These are phyloP conservation scores for Drosophila lacicola DNA, from an alignment of 2,888 invertebrate species.

Conservation along the genomic window DNA sequence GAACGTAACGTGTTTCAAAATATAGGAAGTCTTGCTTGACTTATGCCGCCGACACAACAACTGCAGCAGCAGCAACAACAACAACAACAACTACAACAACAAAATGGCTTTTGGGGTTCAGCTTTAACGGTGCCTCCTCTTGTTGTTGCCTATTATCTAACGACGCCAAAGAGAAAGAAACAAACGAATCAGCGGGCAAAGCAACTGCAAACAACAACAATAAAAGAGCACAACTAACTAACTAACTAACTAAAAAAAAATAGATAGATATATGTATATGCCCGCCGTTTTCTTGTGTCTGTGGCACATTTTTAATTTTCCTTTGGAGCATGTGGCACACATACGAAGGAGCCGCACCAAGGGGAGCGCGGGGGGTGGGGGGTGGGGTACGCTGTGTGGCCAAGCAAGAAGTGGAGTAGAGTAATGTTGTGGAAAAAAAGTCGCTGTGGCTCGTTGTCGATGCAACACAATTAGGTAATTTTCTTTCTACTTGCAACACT, in stretches of 20 bases:
- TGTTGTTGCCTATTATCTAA: constrained; percentile 70
- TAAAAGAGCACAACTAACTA: constrained; percentile 12
- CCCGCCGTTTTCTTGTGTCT: constrained; percentile 47
- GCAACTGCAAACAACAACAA: constrained; percentile 27
- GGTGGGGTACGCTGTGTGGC: constrained; percentile 12
- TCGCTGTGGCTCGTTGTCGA: constrained; percentile 51
- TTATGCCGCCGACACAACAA: constrained; percentile 70
- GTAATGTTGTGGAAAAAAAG: constrained; percentile 67
- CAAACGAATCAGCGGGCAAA: constrained; percentile 50
- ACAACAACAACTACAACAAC: constrained; percentile 25
- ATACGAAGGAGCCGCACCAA: constrained; percentile 39
- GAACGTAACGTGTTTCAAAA: constrained; percentile 85
- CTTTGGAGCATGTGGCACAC: constrained; percentile 70
- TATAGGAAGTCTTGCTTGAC: constrained; percentile 84
- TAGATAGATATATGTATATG: constrained; percentile 1
- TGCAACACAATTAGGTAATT: constrained; percentile 82
- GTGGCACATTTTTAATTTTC: constrained; percentile 72
- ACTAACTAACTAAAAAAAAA: constrained; percentile 31
- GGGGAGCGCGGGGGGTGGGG: background rate
- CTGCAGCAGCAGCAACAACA: constrained; percentile 34
- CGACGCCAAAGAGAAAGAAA: constrained; percentile 65
- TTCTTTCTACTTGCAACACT: constrained; percentile 65
- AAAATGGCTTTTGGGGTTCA: constrained; percentile 58
- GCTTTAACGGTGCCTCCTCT: constrained; percentile 69
- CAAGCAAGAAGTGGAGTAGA: constrained; percentile 62